These are phyloP conservation scores for Apocheima hispidaria DNA, from an alignment of 2,888 invertebrate species.

Conservation along the genomic window DNA sequence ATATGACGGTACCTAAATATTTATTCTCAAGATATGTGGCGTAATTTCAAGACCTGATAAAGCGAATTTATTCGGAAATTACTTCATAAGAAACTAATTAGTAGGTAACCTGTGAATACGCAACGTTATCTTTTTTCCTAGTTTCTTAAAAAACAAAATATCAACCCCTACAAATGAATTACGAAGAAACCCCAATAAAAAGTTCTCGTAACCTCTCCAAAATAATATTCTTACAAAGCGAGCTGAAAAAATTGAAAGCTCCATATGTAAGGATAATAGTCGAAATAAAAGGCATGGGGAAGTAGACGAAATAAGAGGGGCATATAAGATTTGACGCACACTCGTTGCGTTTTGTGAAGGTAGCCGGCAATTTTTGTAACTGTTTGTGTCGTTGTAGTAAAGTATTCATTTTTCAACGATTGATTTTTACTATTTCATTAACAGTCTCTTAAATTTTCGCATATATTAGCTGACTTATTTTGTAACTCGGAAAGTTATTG, in stretches of 20 bases:
- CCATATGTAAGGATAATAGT: conserved; percentile 45
- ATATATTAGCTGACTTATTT: too few relatives aligned
- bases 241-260: conserved; percentile 43
- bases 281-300: conserved; percentile 42
- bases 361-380: not conserved
- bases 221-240: conserved; percentile 42
- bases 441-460: too few relatives aligned
- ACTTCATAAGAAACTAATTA: too few relatives aligned
- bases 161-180: conserved; percentile 34
- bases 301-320: conserved; percentile 16
- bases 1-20: too few relatives aligned
- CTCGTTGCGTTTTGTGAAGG: conserved; percentile 23
- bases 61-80: too few relatives aligned
- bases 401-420: too few relatives aligned
- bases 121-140: not conserved
- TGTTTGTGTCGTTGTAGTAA: too few relatives aligned
- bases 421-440: too few relatives aligned
- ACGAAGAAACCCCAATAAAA: conserved; percentile 40
- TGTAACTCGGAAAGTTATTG: too few relatives aligned
- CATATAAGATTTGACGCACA: conserved; percentile 5
- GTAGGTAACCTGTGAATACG: too few relatives aligned
- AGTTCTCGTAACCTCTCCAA: conserved; percentile 38
- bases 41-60: too few relatives aligned
- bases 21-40: too few relatives aligned
- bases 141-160: not conserved